Base-by-base conservation (phyloP, 1,140 invertebrate genomes). In the Cherax destructor region DNA sequence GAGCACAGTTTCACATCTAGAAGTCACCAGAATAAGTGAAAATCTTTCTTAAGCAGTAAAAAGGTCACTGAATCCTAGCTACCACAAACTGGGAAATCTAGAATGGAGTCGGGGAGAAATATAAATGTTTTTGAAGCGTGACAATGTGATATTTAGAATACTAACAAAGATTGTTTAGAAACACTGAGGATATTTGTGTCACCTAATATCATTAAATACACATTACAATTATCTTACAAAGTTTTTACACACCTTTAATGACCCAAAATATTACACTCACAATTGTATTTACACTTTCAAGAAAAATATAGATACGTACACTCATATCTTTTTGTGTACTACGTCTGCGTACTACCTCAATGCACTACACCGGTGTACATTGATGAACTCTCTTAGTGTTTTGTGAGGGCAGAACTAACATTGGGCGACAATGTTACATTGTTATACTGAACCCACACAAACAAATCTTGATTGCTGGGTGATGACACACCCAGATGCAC, bases 231-330 rank as follows among this genome's bases (percentile, higher is more conserved):
- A 91, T 91, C 89, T 91, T 91, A 91, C 89, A 91, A 91, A 86
- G 83, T 91, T 83, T 91, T 91, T 91, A 91, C 88, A 91, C 86
- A 91, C 89, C 89, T 83, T 91, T 86, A 91, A 81, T 86, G 90
- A 91, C 90, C 90, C 90, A 91, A 91, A 91, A 91, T 91, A 87
- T 86, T 91, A 91, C 90, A 91, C 81, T 91, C 90, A 91, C 87
- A 87, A 91, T 91, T 83, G 83, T 91, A 91, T 91, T 80, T 91
- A 91, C 90, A 91, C 41, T 91, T 84, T 91, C 90, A 91, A 87
- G 90, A 91, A 91, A 91, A 91, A 91, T 91, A 91, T 91, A 87
- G 84, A 83, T 91, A 91, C 84, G 79, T 87, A 91, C 90, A 91
- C 90, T 83, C 86, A 86, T 74, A 86, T 91, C 83, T 91, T 85